Conservation (phyloP, 1,140 invertebrate genomes). For the Euglossa dilemma region DNA sequence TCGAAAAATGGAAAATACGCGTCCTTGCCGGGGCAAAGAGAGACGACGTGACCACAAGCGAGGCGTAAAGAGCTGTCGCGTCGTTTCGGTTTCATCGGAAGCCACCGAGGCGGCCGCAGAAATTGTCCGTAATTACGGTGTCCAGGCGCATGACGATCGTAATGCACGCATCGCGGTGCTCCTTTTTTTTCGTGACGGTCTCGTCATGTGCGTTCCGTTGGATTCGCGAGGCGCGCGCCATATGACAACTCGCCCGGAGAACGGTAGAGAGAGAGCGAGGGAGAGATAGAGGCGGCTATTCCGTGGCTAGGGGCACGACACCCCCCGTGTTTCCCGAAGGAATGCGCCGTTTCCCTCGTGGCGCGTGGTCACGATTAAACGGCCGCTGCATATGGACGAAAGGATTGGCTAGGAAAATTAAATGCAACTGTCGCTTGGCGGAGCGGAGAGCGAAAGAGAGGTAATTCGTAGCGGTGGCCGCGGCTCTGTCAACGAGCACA, state of each 20-base stretch:
- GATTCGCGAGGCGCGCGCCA: conserved; percentile 61
- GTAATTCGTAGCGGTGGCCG: conserved; percentile 54
- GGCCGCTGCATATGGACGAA: conserved; percentile 61
- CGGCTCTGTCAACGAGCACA: conserved; percentile 21
- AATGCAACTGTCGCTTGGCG: conserved; percentile 64
- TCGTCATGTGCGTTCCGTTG: conserved; percentile 58
- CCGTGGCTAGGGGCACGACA: not conserved
- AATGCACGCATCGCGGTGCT: conserved; percentile 35
- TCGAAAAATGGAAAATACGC: too few relatives aligned
- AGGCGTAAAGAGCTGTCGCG: not conserved
- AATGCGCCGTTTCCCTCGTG: conserved; percentile 44
- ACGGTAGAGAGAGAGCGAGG: too few relatives aligned
- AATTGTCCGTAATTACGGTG: conserved; percentile 24
- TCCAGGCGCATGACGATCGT: conserved; percentile 26
- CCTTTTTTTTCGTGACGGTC: conserved; percentile 56
- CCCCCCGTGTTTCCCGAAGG: conserved; percentile 42
- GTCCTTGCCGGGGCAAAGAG: too few relatives aligned
- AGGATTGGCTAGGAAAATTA: conserved; percentile 66
- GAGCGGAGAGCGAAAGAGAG: not conserved
- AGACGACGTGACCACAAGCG: not conserved
- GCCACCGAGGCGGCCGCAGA: not conserved
- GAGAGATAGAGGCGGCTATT: too few relatives aligned
- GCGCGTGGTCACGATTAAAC: conserved; percentile 57
- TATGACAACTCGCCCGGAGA: conserved; percentile 44
- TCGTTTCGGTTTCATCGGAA: conserved; percentile 7